A percentile compares a stretch with the other conserved stretches of the same genome.
Evolutionary conservation across 2,888 invertebrate genomes (phyloP).

Genomic region (Melipona beecheii): DNA sequence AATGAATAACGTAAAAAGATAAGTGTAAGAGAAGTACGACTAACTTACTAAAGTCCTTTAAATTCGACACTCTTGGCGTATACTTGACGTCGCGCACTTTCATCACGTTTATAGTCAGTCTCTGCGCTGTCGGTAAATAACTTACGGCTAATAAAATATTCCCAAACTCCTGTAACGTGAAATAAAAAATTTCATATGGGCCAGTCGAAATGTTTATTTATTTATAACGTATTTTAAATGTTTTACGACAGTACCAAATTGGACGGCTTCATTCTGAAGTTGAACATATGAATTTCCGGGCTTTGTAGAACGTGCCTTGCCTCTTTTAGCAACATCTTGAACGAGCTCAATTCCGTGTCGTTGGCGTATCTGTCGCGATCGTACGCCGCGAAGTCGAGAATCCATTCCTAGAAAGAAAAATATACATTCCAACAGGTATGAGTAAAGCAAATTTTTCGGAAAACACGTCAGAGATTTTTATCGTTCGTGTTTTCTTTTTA

Average conservation of each 20-base stretch:
- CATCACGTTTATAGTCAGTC: conserved; percentile 84
- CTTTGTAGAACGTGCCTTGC: conserved; percentile 81
- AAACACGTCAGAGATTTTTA: background rate
- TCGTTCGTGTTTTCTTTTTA: background rate
- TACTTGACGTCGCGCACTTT: conserved; percentile 83
- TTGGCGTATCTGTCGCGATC: conserved; percentile 85
- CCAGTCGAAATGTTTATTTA: background rate
- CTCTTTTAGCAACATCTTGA: conserved; percentile 83
- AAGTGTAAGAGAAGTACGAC: background rate
- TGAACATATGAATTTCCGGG: conserved; percentile 82
- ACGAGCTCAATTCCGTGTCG: conserved; percentile 84
- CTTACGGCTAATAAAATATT: conserved; percentile 84
- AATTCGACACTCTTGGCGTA: conserved; percentile 71
- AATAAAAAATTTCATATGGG: background rate
- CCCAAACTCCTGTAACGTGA: conserved; percentile 82
- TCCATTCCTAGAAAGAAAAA: conserved; percentile 81
- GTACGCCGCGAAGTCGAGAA: conserved; percentile 82
- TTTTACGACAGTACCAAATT: conserved; percentile 77
- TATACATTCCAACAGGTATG: no score
- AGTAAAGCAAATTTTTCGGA: background rate
- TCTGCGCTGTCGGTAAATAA: conserved; percentile 85
- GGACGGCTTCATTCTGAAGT: conserved; percentile 83
- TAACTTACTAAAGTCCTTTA: conserved; percentile 83
- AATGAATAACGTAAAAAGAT: background rate
- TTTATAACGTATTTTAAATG: no score